A percentile compares a stretch with the other conserved stretches of the same genome.
Evolutionary conservation across 1,140 invertebrate genomes (phyloP).

Genomic region (Lordiphosa mommai): DNA sequence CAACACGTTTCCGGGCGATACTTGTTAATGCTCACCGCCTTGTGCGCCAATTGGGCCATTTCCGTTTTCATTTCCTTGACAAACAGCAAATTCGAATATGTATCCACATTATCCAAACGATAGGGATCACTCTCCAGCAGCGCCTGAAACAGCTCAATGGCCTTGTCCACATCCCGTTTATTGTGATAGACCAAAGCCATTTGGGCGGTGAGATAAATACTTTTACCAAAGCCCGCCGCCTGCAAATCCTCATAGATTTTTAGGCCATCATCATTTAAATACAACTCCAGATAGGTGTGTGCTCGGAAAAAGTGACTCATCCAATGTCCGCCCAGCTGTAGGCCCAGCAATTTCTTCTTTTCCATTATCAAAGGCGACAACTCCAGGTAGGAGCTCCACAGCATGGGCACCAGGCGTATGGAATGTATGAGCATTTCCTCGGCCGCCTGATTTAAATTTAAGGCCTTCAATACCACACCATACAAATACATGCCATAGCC

Average conservation of each 20-base stretch:
- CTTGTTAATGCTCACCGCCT: constrained; percentile 96
- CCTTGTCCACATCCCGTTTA: constrained; percentile 94
- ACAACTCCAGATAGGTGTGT: constrained; percentile 94
- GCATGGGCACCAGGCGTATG: constrained; percentile 88
- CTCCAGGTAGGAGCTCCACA: constrained; percentile 97
- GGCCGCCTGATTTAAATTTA: constrained; percentile 88
- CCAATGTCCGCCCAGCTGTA: constrained; percentile 93
- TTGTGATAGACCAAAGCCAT: constrained; percentile 96
- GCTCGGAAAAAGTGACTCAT: constrained; percentile 96
- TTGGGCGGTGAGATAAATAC: constrained; percentile 94
- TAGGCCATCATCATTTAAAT: constrained; percentile 93
- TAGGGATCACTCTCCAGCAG: constrained; percentile 94
- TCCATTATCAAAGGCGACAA: constrained; percentile 92
- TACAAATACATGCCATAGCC: constrained; percentile 94
- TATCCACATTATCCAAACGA: constrained; percentile 96
- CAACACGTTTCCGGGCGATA: constrained; percentile 98
- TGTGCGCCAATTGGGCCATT: constrained; percentile 95
- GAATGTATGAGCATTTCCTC: constrained; percentile 89
- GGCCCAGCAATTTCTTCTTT: constrained; percentile 84
- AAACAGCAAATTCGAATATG: constrained; percentile 97
- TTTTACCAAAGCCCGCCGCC: constrained; percentile 90
- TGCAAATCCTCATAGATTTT: constrained; percentile 89
- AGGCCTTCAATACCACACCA: constrained; percentile 93
- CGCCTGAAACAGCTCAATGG: constrained; percentile 90
- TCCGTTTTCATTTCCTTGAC: constrained; percentile 96